These are phyloP conservation scores for Melikaiella ostensackeni DNA, from an alignment of 2,888 invertebrate genomes.

Conservation along the genomic window DNA sequence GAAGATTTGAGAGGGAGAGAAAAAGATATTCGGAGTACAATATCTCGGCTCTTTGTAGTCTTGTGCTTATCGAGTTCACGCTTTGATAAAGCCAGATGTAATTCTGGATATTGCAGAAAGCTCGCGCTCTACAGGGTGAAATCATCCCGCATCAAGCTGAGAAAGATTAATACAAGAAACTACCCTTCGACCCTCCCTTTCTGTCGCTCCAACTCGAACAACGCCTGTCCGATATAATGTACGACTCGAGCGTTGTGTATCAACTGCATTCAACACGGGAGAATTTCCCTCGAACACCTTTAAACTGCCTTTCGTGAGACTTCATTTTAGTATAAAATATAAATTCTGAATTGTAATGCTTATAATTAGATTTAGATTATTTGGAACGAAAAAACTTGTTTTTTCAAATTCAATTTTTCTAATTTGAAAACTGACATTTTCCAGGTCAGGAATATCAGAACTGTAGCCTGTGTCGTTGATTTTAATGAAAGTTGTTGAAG, in stretches of 20 bases:
- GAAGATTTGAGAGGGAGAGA: not conserved
- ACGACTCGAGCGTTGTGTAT: conserved; percentile 33
- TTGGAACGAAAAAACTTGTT: too few species aligned
- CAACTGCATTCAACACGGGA: conserved; percentile 25
- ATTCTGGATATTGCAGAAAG: conserved; percentile 35
- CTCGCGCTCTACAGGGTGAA: conserved; percentile 33
- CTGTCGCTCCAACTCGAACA: conserved; percentile 40
- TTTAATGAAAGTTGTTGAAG: too few species aligned
- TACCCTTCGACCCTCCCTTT: conserved; percentile 33
- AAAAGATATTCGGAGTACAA: not conserved
- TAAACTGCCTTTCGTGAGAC: conserved; percentile 8
- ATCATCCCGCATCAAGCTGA: conserved; percentile 33
- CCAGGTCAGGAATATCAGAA: too few species aligned
- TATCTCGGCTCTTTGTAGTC: conserved; percentile 25
- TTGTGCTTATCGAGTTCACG: conserved; percentile 30
- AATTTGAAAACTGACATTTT: too few species aligned
- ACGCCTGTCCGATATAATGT: conserved; percentile 37
- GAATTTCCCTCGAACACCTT: not conserved
- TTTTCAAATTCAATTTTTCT: too few species aligned
- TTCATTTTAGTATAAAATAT: not conserved
- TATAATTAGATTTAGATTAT: too few species aligned
- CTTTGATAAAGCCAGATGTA: conserved; percentile 39
- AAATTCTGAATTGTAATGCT: too few species aligned
- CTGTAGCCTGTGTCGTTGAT: too few species aligned
- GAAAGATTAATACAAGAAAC: conserved; percentile 45